Conservation (phyloP, 2,113 vertebrate genomes). For the Zapus hudsonius region DNA sequence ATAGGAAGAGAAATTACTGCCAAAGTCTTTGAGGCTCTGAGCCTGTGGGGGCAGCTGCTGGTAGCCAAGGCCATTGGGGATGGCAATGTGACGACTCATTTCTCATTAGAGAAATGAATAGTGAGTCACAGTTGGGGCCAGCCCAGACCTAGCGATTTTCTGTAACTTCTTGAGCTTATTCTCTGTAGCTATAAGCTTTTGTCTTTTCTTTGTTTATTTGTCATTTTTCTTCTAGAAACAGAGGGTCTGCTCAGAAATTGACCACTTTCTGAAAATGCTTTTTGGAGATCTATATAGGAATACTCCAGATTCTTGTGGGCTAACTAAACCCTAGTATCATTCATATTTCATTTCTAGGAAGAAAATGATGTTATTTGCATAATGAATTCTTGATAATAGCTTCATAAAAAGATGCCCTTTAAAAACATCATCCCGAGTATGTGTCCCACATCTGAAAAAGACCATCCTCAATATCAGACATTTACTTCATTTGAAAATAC, state of each 20-base stretch:
- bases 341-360: background rate
- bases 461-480: background rate
- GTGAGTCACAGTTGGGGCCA: fast-evolving
- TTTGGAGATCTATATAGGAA: background rate
- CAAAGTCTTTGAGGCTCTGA: background rate
- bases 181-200: background rate
- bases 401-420: background rate
- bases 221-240: background rate
- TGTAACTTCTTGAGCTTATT: background rate
- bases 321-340: background rate
- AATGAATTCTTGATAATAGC: background rate
- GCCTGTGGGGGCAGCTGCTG: fast-evolving
- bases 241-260: background rate
- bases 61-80: background rate
- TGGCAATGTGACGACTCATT: fast-evolving
- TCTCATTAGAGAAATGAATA: background rate
- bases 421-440: no score
- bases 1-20: background rate
- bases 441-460: background rate
- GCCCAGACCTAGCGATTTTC: no score
- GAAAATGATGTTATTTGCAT: background rate
- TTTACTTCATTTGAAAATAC: background rate
- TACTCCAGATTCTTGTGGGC: background rate
- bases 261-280: no score
- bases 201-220: background rate